Evolutionary conservation across 2,888 invertebrate species (phyloP).

Genomic region (Cosmia trapezina): DNA sequence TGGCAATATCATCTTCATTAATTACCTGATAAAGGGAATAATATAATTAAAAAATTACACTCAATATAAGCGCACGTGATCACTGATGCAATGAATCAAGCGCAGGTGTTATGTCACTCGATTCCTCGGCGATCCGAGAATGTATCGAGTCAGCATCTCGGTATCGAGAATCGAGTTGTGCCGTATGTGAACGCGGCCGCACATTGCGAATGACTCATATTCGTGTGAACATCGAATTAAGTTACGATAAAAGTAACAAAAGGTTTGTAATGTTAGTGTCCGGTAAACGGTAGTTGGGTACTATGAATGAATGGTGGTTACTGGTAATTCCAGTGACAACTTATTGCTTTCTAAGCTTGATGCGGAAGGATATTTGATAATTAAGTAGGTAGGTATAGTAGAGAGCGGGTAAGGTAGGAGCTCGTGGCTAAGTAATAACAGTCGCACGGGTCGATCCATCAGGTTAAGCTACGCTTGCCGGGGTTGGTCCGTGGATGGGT

Average conservation of each 20-base stretch:
- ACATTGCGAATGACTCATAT: constrained; percentile 75
- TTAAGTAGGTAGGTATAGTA: too few relatives aligned
- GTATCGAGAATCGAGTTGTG: constrained; percentile 77
- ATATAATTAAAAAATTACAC: constrained; percentile 45
- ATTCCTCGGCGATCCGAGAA: constrained; percentile 76
- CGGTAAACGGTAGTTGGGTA: constrained; percentile 50
- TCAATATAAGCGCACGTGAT: constrained; percentile 40
- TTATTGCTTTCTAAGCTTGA: constrained; percentile 13
- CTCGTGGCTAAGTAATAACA: too few relatives aligned
- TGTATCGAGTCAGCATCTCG: constrained; percentile 79
- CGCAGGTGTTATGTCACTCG: constrained; percentile 83
- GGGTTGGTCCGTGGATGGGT: too few relatives aligned
- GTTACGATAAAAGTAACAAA: constrained; percentile 59
- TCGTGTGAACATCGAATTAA: constrained; percentile 71
- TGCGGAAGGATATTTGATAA: neutral
- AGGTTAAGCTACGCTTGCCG: too few relatives aligned
- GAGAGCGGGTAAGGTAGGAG: too few relatives aligned
- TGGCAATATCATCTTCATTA: constrained; percentile 31
- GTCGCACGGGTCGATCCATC: too few relatives aligned
- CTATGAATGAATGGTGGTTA: constrained; percentile 53
- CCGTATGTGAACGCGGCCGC: constrained; percentile 75
- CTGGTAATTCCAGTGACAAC: constrained; percentile 21
- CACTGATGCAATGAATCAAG: constrained; percentile 64
- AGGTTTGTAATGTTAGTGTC: constrained; percentile 47
- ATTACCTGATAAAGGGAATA: constrained; percentile 42